Evolutionary conservation across 2,888 invertebrate species (phyloP), one percentile per base, ranked within the genome.

Genomic region (Mechanitis mazaeus): DNA sequence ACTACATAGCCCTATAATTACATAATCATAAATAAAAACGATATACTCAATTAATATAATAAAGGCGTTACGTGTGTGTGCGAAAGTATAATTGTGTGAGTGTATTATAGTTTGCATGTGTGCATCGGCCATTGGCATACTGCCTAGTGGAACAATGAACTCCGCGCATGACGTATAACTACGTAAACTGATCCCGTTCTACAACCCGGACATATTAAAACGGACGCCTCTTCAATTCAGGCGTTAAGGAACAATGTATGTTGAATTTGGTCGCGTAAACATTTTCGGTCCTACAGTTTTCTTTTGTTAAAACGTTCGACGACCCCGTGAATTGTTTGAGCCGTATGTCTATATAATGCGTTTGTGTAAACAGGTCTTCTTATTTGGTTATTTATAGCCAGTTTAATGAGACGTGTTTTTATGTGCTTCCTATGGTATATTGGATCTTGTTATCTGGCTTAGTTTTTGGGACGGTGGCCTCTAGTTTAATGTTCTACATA

Each of bases 121-220:
- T 71, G 72, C 67, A 70, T 79, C 78, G 85, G 85, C 75, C 85
- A 77, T 89, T 90, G 90, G 90, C 90, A 88, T 76, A 90, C 78
- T 90, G 90, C 90, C 90, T 83, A 90, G 77, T 90, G 69, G 89
- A 82, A 83, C 90, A 84, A 88, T 81, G 89, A 88, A 85, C 90
- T 85, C 79, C 83, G 83, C 82, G 83, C 81, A 78, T 72, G 74
- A 72, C 73, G 75, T 74, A 75, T 78, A 75, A 81, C 83, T 84
- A 83, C 84, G 84, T 80, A 68, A 67, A 59, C 66, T 64, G 64
- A 66, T 85, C 76, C 84, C 84, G 85, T 83, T 83, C 71, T 71
- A 71, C 72, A 75, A 79, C 66, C 68, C 76, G 76, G 64, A 75
- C 68, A 70, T 75, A 73, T 77, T 70, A 65, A 76, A 74, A 70